phyloP scores from a whole-genome alignment of 2,888 invertebrate species.

The Hermodice carunculata region DNA sequence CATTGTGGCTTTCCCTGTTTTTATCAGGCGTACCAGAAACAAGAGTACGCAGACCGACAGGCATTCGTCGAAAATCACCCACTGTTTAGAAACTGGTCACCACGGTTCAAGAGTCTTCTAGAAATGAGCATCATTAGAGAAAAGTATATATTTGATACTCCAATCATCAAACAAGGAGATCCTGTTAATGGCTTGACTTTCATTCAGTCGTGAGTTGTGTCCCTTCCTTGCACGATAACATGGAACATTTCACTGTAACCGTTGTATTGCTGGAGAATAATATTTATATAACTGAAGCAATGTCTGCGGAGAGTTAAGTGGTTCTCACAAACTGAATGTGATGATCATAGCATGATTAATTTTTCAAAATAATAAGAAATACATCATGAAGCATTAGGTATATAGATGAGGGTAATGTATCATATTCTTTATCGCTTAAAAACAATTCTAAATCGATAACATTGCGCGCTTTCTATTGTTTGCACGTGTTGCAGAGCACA shows the following conservation, averaged over 20 bases:
- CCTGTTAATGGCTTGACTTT: constrained; percentile 57
- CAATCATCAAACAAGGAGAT: constrained; percentile 59
- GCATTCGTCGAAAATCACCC: constrained; percentile 58
- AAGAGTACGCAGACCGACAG: constrained; percentile 54
- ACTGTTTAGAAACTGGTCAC: constrained; percentile 57
- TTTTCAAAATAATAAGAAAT: no score
- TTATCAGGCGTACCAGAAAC: constrained; percentile 59
- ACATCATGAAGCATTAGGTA: no score
- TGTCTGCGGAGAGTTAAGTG: no score
- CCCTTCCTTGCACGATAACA: background rate
- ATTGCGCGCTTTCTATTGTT: no score
- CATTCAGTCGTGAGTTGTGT: constrained; percentile 50
- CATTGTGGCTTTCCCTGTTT: no score
- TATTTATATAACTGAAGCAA: no score
- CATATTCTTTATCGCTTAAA: no score
- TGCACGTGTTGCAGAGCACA: no score
- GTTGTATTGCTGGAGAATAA: background rate
- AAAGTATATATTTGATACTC: constrained; percentile 53
- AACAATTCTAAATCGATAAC: no score
- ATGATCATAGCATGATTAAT: no score
- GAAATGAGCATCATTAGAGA: constrained; percentile 63
- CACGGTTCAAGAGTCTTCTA: constrained; percentile 55
- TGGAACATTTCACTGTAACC: background rate
- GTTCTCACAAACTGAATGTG: no score
- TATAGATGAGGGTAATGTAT: no score